phyloP scores from a whole-genome alignment of 2,113 vertebrate species.

The Solea solea region DNA sequence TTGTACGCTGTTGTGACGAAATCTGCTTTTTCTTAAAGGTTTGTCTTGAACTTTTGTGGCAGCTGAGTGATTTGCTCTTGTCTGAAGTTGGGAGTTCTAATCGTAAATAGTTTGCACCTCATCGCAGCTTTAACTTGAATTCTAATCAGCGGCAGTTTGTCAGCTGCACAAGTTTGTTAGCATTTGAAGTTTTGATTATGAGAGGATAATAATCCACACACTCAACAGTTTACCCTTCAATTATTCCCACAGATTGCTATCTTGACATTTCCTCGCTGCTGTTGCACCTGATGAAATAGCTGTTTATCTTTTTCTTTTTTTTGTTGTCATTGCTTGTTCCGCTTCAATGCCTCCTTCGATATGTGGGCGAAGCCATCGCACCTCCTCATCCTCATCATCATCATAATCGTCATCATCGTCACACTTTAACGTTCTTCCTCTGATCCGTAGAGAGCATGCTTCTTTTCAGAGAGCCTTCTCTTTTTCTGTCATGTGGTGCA shows the following conservation, averaged over 20 bases:
- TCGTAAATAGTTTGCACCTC: too few relatives aligned
- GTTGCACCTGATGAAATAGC: slow-evolving; percentile 67
- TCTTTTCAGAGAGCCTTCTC: slow-evolving; percentile 27
- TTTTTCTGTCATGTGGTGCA: slow-evolving; percentile 31
- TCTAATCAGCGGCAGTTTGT: slow-evolving; percentile 11
- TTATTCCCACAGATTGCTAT: slow-evolving; percentile 52
- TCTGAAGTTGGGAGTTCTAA: too few relatives aligned
- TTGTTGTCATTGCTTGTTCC: slow-evolving; percentile 30
- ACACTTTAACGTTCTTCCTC: slow-evolving; percentile 53
- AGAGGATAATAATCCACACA: slow-evolving; percentile 5
- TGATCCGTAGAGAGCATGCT: slow-evolving; percentile 65
- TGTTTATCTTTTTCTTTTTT: slow-evolving; percentile 54
- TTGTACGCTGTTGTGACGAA: too few relatives aligned
- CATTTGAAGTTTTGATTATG: slow-evolving; percentile 25
- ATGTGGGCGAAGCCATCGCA: slow-evolving; percentile 48
- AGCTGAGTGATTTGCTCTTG: too few relatives aligned
- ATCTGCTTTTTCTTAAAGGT: too few relatives aligned
- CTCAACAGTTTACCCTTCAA: slow-evolving; percentile 44
- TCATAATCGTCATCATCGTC: slow-evolving; percentile 27
- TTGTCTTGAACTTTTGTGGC: too few relatives aligned
- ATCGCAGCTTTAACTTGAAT: neutral
- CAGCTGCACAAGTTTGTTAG: neutral
- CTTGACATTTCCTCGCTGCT: slow-evolving; percentile 38
- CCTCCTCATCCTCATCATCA: slow-evolving; percentile 36
- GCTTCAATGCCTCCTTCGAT: slow-evolving; percentile 39